Evolutionary conservation across 1,140 invertebrate species (phyloP).

Genomic region (Pachyrhynchus sulphureomaculatus): DNA sequence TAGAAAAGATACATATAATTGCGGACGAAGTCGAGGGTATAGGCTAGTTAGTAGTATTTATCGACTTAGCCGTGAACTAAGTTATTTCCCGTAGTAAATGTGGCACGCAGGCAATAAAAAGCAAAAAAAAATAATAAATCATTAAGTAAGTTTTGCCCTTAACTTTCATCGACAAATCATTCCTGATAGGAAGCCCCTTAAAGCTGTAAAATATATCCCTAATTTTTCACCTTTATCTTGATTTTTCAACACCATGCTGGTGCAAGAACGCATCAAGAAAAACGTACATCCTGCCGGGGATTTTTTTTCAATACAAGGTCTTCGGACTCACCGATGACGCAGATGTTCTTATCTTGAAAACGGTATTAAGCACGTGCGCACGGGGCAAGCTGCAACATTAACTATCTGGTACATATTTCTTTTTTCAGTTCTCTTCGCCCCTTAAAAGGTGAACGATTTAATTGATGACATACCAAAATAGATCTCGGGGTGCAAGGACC

Average conservation of each 20-base stretch:
- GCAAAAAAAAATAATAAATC: too few species aligned
- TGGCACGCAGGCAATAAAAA: too few species aligned
- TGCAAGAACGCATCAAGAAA: neutral
- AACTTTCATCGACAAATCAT: too few species aligned
- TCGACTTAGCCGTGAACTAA: too few species aligned
- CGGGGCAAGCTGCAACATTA: conserved; percentile 8
- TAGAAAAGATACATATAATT: too few species aligned
- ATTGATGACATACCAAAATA: conserved; percentile 18
- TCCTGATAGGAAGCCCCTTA: neutral
- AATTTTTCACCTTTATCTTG: neutral
- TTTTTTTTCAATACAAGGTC: neutral
- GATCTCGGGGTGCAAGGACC: conserved; percentile 8
- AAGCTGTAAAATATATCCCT: neutral
- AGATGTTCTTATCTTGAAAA: conserved; percentile 13
- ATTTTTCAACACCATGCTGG: neutral
- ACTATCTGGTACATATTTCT: neutral
- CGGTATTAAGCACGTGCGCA: conserved; percentile 8
- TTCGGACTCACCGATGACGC: neutral
- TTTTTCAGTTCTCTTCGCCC: neutral
- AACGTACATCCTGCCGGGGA: conserved; percentile 4
- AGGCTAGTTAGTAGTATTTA: too few species aligned
- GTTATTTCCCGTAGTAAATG: too few species aligned
- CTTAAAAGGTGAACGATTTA: conserved; percentile 24
- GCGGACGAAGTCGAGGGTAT: too few species aligned
- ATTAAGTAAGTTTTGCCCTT: too few species aligned